phyloP scores from a whole-genome alignment of 2,888 invertebrate genomes.

The Habroteleia sp. region DNA sequence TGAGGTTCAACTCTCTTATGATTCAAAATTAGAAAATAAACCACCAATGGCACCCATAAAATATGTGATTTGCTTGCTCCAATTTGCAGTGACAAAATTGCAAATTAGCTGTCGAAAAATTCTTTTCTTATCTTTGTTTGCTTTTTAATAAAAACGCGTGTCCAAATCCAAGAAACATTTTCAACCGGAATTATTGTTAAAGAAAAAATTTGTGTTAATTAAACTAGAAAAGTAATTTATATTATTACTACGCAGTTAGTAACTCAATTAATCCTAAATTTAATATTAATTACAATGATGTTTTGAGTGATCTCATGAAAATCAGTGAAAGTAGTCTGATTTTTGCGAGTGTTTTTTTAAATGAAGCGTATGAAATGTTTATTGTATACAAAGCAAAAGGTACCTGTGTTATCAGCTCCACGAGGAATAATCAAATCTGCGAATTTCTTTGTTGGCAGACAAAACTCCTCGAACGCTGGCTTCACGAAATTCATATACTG shows the following conservation, averaged over 20 bases:
- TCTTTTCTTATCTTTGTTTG: background rate
- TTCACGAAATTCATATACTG: conserved; percentile 99
- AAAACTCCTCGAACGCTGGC: conserved; percentile 99
- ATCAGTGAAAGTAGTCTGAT: too few species aligned
- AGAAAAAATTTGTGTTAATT: conserved; percentile 1
- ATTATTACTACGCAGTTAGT: too few species aligned
- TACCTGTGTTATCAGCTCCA: conserved; percentile 98
- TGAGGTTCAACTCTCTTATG: too few species aligned
- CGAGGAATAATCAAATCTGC: conserved; percentile 99
- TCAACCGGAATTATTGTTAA: background rate
- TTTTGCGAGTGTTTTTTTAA: too few species aligned
- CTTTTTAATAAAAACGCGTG: background rate
- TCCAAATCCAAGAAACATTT: conserved; percentile 46
- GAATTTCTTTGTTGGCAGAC: conserved; percentile 99
- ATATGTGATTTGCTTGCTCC: too few species aligned
- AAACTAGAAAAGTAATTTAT: too few species aligned
- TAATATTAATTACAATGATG: too few species aligned
- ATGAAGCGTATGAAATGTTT: conserved; percentile 3
- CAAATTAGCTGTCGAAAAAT: background rate
- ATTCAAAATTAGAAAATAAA: too few species aligned
- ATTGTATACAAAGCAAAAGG: conserved; percentile 71
- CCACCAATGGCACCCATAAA: too few species aligned
- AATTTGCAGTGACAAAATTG: background rate
- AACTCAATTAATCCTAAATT: too few species aligned
- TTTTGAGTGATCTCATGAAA: too few species aligned